Evolutionary conservation across 2,113 vertebrate genomes (phyloP), one percentile per base, ranked within the genome.

Genomic region (Phalacrocorax aristotelis): DNA sequence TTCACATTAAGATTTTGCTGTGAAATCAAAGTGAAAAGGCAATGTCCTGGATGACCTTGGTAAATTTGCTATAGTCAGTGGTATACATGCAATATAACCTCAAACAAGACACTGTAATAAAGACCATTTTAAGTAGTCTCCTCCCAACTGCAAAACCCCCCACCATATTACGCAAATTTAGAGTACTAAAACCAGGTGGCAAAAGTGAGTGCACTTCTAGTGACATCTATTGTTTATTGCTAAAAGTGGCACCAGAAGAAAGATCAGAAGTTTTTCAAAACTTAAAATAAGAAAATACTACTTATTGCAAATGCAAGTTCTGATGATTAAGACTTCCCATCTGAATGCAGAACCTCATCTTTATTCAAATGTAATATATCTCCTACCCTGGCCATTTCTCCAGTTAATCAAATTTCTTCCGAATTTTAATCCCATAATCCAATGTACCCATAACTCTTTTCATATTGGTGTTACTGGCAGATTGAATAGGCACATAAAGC

Each of bases 201-300:
- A 77, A 38, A 93, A 94, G 62, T 22, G 10, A 83, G 57, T 93
- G 55, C 61, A 65, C 49, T 68, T 93, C 82, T 84, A 88, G 48
- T 60, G 83, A 44, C 74, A 74, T 72, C 80, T 94, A 32, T 62
- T 83, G 65, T 62, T 44, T 64, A 27, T 1, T 58, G 32, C 44
- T 81, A 38, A 58, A 80, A 65, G 71, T 6, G 15, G 60, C 42
- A 69, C 21, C 15, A n/a, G 68, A 54, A 30, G 48, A 54, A 30
- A 34, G 8, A 46, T 1, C 1, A 46, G 7, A 42, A 34, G 38
- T 74, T 65, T 30, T 77, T n/a, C n/a, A 52, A 40, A 65, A 54
- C 7, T 6, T 38, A 4, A 77, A 80, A 54, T 25, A 61, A 69
- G 15, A 75, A 69, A 82, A 84, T 25, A 55, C 65, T 83, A 83